Evolutionary conservation across 2,797 vertebrate species (phyloP), one percentile per base, ranked within the genome.

Genomic region (Tragopan temminckii): DNA sequence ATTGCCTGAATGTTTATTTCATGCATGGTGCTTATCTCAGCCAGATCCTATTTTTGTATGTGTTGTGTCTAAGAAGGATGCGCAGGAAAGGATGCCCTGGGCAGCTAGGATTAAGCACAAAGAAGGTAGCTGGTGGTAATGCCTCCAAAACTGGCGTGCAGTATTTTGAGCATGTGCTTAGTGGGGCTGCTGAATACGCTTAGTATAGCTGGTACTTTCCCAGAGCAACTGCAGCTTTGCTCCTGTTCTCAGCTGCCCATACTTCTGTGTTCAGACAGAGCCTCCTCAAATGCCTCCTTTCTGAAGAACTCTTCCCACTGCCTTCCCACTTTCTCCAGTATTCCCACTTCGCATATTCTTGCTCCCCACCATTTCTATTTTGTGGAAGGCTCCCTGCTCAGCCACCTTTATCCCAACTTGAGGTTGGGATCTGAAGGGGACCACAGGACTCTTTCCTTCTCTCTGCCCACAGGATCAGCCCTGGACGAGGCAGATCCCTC

Each of bases 321-420:
- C 14, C 66, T 77, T 93, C 80, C 85, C 88, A 92, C 93, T 35
- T 58, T 78, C 50, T 52, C 18, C 13, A 50, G 43, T 46, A 17
- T 76, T 93, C 25, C 9, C 63, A 33, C 72, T 53, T n/a, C 35
- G 55, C 13, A 4, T 0, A 0, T 81, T 53, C 63, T 79, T 84
- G 59, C 40, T 89, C 92, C 69, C 59, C 40, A 80, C 76, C 63
- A 35, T 86, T 91, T 88, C 89, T 93, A 42, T 89, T 90, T 78
- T 59, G 75, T 77, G 19, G n/a, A 86, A 91, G n/a, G 53, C 69
- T 90, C 68, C 48, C n/a, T 46, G 46, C 33, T 89, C 68, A 66
- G 9, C 18, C 9, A 10, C 15, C 8, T 7, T 0, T 2, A 50
- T 27, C 40, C n/a, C 71, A 18, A 16, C 38, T 59, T 38, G 31